These are phyloP conservation scores for Clavelina lepadiformis DNA, from an alignment of 23 tunicate genomes.

Conservation along the genomic window DNA sequence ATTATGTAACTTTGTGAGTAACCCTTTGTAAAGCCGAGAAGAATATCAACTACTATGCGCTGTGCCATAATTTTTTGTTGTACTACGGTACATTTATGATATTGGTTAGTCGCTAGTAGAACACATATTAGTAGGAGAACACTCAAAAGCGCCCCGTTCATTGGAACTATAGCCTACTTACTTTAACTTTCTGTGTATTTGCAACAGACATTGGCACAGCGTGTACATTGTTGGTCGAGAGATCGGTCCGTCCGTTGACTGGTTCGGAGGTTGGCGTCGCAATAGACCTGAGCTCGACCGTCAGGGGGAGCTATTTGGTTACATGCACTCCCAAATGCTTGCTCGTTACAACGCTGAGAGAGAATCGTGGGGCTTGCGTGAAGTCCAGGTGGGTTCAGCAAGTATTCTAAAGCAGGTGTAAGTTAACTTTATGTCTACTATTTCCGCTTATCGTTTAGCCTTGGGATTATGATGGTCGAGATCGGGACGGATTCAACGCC, in stretches of 20 bases:
- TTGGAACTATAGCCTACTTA: not conserved
- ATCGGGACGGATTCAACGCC: constrained; percentile 46
- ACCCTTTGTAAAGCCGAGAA: too few relatives aligned
- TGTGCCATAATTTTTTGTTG: constrained; percentile 1
- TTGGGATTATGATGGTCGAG: constrained; percentile 32
- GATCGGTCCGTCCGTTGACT: constrained; percentile 17
- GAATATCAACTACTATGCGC: too few relatives aligned
- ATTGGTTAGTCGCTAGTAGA: not conserved
- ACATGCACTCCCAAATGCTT: constrained; percentile 83
- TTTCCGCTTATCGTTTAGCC: too few relatives aligned
- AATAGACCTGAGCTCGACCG: constrained; percentile 34
- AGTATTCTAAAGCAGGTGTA: too few relatives aligned
- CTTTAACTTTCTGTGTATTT: not conserved
- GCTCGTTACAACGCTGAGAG: constrained; percentile 82
- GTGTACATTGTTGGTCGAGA: constrained; percentile 48
- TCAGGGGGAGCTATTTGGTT: constrained; percentile 80
- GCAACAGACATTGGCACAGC: constrained; percentile 69
- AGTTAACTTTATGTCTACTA: too few relatives aligned
- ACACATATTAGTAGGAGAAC: not conserved
- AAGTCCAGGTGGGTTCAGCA: constrained; percentile 30
- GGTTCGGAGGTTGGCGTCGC: constrained; percentile 49
- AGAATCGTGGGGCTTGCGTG: constrained; percentile 57
- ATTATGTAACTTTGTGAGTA: too few relatives aligned
- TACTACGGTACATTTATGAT: not conserved
- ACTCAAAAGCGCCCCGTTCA: not conserved